phyloP scores from a whole-genome alignment of 2,888 invertebrate species.

The Coleophora flavipennella region DNA sequence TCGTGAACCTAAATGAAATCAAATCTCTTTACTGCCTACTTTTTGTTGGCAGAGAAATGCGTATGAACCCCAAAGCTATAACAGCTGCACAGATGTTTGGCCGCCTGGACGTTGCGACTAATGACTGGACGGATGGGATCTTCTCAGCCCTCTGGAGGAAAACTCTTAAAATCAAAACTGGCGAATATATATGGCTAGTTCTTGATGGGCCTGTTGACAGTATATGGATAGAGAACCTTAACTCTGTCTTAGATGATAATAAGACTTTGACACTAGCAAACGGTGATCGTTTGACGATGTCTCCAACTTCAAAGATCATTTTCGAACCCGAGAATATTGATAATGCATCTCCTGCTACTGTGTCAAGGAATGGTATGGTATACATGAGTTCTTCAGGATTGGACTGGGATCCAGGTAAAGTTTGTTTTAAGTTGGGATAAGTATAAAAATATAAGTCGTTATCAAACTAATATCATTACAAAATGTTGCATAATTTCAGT shows the following conservation, averaged over 20 bases:
- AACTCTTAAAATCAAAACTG: constrained; percentile 89
- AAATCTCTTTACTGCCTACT: too few species aligned
- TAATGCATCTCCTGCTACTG: constrained; percentile 97
- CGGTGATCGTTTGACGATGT: constrained; percentile 95
- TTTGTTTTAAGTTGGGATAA: constrained; percentile 1
- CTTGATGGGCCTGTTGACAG: constrained; percentile 97
- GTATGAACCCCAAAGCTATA: constrained; percentile 99
- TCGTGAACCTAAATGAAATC: too few species aligned
- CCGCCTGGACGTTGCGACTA: constrained; percentile 94
- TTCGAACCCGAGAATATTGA: constrained; percentile 98
- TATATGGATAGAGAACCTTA: constrained; percentile 98
- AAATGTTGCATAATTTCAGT: too few species aligned
- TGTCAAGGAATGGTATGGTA: constrained; percentile 94
- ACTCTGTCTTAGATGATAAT: constrained; percentile 97
- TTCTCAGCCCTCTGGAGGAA: constrained; percentile 97
- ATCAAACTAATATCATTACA: too few species aligned
- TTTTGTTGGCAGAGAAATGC: constrained; percentile 95
- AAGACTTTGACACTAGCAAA: constrained; percentile 96
- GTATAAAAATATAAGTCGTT: too few species aligned
- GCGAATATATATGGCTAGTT: constrained; percentile 94
- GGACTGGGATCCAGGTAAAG: constrained; percentile 86
- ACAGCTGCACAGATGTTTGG: constrained; percentile 99
- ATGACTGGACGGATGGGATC: constrained; percentile 99
- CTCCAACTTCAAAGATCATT: constrained; percentile 94
- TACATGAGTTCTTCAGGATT: constrained; percentile 98